Conservation (phyloP, 2,888 invertebrate species). For the Aphrophora alni region DNA sequence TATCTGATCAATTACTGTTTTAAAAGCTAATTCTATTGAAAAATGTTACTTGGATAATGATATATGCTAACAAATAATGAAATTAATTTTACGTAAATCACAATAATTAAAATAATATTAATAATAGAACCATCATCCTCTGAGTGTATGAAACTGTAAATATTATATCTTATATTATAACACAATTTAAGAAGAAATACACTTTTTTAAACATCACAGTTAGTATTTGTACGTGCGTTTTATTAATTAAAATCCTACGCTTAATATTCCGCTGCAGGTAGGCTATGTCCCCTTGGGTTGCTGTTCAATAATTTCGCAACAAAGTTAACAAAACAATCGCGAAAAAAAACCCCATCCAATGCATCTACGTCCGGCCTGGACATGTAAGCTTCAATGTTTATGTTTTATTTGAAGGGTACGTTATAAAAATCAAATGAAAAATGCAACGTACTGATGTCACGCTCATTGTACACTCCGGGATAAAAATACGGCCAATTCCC, state of each 20-base stretch:
- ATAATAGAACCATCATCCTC: too few species aligned
- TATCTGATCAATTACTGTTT: too few species aligned
- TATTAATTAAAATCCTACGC: not conserved
- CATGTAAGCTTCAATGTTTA: not conserved
- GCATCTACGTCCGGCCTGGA: not conserved
- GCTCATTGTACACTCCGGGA: not conserved
- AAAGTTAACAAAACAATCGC: not conserved
- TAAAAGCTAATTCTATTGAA: too few species aligned
- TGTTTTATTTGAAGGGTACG: conserved; percentile 2
- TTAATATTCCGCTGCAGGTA: not conserved
- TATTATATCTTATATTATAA: too few species aligned
- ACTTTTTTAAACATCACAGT: too few species aligned
- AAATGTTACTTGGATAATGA: too few species aligned
- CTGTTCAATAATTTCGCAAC: not conserved
- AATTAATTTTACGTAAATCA: too few species aligned
- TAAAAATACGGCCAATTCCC: not conserved
- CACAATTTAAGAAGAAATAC: too few species aligned
- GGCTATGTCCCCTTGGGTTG: not conserved
- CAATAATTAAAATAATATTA: too few species aligned
- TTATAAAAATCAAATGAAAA: conserved; percentile 9
- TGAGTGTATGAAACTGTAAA: too few species aligned
- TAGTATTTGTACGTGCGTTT: not conserved
- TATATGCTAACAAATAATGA: too few species aligned
- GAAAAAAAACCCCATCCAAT: not conserved
- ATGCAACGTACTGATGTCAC: not conserved